Conservation (phyloP, 37 sponge, comb jelly and placozoan genomes). For the Hexactinellida sp. region DNA sequence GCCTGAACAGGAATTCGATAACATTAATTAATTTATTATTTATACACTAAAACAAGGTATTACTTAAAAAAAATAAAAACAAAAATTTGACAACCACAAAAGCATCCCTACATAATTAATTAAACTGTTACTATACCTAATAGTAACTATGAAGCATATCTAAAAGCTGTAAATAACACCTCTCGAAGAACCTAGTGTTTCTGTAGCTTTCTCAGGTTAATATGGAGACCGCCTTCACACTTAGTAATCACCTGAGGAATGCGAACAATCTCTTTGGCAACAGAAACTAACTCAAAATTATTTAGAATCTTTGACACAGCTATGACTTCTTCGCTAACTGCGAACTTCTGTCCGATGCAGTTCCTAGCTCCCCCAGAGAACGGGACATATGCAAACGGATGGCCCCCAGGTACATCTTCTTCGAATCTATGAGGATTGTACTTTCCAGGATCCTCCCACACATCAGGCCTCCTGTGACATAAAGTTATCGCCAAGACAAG, state of each 20-base stretch:
- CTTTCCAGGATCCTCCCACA: slow-evolving; percentile 45
- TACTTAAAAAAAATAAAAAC: too few species aligned
- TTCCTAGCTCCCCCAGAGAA: slow-evolving; percentile 65
- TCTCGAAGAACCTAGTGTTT: too few species aligned
- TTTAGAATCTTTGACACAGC: slow-evolving; percentile 21
- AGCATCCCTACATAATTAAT: too few species aligned
- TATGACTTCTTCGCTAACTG: slow-evolving; percentile 24
- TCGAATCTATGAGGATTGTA: slow-evolving; percentile 53
- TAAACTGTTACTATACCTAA: too few species aligned
- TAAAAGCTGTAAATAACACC: too few species aligned
- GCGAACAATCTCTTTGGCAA: background rate
- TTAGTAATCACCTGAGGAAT: background rate
- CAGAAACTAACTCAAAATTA: background rate
- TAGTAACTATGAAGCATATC: too few species aligned
- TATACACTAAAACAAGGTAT: too few species aligned
- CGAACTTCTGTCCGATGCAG: too few species aligned
- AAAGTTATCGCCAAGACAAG: slow-evolving; percentile 9
- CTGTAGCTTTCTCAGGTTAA: background rate
- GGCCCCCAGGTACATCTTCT: slow-evolving; percentile 17
- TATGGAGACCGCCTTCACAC: background rate
- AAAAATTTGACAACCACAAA: too few species aligned
- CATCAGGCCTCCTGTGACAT: slow-evolving; percentile 30
- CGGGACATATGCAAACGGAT: slow-evolving; percentile 56
- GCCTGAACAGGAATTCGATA: too few species aligned
- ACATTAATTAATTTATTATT: too few species aligned